Evolutionary conservation across 2,797 vertebrate genomes (phyloP), one percentile per base, ranked within the genome.

Genomic region (Myotis daubentonii): DNA sequence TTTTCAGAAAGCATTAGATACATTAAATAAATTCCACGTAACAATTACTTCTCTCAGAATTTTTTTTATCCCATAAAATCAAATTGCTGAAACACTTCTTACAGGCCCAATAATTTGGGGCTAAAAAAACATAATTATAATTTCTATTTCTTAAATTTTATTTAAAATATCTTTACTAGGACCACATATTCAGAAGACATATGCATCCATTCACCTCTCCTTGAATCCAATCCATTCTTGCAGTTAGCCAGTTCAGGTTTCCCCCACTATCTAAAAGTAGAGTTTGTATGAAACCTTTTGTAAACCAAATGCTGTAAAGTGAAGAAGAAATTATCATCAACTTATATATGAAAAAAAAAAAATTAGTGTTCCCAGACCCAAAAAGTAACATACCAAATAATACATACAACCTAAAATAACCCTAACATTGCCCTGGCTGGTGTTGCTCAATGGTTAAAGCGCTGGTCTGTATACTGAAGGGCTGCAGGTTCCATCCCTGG

Each of bases 41-140:
- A 22, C n/a, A 80, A 92, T 53, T 55, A 62, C 49, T 71, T 85
- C 44, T 66, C 55, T 51, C 41, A 93, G 44, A 92, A 89, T 87
- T 70, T 86, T 53, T 92, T 74, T 82, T 80, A 49, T 6, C 53
- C 49, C 11, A 53, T 28, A 68, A 51, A 87, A 44, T 70, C 8
- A 79, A 96, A 66, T 60, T 49, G 60, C 30, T 83, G 44, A 66
- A 83, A 84, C 20, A 51, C 5, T 75, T 91, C 38, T 83, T 70
- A 85, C 44, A 79, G 38, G 11, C 38, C 36, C n/a, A 82, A 71
- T 8, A 83, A 91, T 85, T 1, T 72, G 25, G 13, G 30, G 36
- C 5, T n/a, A 20, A 6, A 68, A 72, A 85, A 94, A 80, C 7
- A 75, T 0, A 81, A 8, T 12, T 78, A 66, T 2, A 51, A 78